These are phyloP conservation scores for Heliconius nattereri DNA, from an alignment of 1,140 invertebrate species.

Conservation along the genomic window DNA sequence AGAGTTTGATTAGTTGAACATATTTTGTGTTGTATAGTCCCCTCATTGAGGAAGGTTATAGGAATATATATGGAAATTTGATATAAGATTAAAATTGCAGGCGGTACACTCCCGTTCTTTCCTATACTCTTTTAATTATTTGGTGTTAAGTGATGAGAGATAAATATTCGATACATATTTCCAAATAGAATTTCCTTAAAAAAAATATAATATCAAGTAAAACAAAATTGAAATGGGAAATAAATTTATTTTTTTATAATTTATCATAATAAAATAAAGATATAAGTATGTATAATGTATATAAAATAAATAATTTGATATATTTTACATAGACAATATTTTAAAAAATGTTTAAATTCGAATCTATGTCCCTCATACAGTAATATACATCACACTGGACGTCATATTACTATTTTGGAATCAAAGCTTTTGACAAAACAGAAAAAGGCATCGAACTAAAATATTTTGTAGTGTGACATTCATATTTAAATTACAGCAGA, in stretches of 20 bases:
- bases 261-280: not conserved
- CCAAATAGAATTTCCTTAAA: too few species aligned
- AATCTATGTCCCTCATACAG: not conserved
- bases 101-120: too few species aligned
- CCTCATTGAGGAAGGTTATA: too few species aligned
- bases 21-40: too few species aligned
- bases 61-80: too few species aligned
- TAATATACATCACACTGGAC: not conserved
- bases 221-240: too few species aligned
- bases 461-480: not conserved
- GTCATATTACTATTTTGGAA: conserved; percentile 1
- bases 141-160: too few species aligned
- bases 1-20: too few species aligned
- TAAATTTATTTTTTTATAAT: not conserved
- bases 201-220: too few species aligned
- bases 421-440: not conserved
- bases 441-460: not conserved
- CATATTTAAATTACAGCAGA: not conserved
- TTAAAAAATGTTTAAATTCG: not conserved
- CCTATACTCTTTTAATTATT: too few species aligned
- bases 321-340: not conserved
- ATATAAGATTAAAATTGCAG: too few species aligned
- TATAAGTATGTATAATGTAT: not conserved
- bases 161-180: too few species aligned
- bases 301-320: not conserved